These are phyloP conservation scores for Idaea dimidiata DNA, from an alignment of 2,888 invertebrate genomes.

Conservation along the genomic window DNA sequence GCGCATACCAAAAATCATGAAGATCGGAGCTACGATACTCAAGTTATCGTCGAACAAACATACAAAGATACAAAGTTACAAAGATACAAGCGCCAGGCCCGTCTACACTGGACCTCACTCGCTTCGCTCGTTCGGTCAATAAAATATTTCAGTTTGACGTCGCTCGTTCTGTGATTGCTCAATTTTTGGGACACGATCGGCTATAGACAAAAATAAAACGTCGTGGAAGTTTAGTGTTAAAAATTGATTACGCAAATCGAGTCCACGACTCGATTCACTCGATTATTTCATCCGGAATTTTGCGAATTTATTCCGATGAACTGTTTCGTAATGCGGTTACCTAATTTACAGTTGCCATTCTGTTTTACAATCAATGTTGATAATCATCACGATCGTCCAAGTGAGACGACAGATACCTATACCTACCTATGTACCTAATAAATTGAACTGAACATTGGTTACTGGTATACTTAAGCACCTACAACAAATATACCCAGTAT, in stretches of 20 bases:
- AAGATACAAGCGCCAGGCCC: too few relatives aligned
- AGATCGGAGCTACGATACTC: too few relatives aligned
- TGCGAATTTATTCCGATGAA: slow-evolving; percentile 46
- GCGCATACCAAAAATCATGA: too few relatives aligned
- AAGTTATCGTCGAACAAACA: too few relatives aligned
- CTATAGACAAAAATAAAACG: too few relatives aligned
- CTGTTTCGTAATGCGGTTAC: slow-evolving; percentile 29
- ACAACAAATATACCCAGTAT: not conserved
- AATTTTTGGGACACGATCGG: too few relatives aligned
- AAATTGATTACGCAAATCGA: slow-evolving; percentile 55
- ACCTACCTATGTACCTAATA: not conserved
- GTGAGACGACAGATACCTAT: not conserved
- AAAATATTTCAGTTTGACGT: too few relatives aligned
- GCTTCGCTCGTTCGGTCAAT: too few relatives aligned
- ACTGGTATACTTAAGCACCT: not conserved
- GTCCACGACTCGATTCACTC: slow-evolving; percentile 42
- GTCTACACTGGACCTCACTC: too few relatives aligned
- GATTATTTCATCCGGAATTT: slow-evolving; percentile 31
- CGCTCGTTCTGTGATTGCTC: too few relatives aligned
- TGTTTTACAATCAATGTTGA: not conserved
- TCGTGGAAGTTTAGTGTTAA: slow-evolving; percentile 22
- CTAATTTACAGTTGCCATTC: slow-evolving; percentile 23
- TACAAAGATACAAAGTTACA: too few relatives aligned
- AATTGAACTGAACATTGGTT: too few relatives aligned
- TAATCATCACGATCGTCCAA: not conserved